Conservation (phyloP, 2,888 invertebrate species). For the Tortrix viridana region DNA sequence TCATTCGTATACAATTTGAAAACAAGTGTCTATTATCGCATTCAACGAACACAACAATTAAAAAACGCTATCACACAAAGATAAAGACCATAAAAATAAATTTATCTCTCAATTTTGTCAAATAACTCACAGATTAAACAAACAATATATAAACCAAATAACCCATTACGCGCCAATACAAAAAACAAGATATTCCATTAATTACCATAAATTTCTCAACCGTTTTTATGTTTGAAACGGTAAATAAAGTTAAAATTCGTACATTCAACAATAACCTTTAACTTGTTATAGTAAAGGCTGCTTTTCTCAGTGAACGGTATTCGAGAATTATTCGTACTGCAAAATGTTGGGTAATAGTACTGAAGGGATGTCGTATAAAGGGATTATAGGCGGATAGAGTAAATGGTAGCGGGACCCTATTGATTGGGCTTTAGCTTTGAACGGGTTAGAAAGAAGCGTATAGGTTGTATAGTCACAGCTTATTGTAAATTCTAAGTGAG, state of each 20-base stretch:
- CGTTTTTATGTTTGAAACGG: not conserved
- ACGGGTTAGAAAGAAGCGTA: not conserved
- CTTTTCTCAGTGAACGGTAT: not conserved
- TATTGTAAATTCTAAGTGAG: no score
- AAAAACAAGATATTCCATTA: constrained; percentile 36
- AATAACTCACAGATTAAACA: constrained; percentile 15
- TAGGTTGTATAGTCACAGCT: no score
- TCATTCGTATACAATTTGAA: no score
- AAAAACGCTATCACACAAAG: not conserved
- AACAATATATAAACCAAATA: constrained; percentile 30
- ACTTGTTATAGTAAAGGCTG: not conserved
- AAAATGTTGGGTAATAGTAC: constrained; percentile 35
- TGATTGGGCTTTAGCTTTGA: constrained; percentile 28
- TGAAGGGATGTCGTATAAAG: constrained; percentile 32
- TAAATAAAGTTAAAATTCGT: not conserved
- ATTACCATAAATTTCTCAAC: constrained; percentile 30
- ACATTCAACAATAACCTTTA: constrained; percentile 13
- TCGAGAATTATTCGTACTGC: constrained; percentile 34
- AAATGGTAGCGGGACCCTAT: constrained; percentile 21
- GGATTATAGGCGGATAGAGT: constrained; percentile 34
- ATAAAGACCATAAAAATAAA: not conserved
- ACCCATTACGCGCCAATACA: constrained; percentile 30
- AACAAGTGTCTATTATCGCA: not conserved
- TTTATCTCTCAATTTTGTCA: not conserved
- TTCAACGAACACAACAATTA: not conserved